phyloP scores from a whole-genome alignment of 2,797 vertebrate genomes.

The Lacerta viridis region DNA sequence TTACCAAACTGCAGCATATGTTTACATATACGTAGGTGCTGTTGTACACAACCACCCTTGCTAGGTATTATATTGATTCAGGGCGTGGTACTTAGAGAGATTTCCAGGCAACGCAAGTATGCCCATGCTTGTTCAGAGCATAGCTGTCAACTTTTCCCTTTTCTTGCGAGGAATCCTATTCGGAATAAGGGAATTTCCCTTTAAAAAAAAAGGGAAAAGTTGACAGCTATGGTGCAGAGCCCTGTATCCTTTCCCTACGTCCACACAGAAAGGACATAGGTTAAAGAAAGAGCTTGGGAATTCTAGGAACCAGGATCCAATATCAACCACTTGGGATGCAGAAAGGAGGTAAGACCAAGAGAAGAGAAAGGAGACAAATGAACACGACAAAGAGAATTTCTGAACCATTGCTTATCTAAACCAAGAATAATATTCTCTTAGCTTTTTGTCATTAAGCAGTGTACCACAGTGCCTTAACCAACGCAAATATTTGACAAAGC shows the following conservation, averaged over 20 bases:
- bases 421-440: slow-evolving; percentile 18
- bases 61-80: background rate
- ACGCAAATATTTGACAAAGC: slow-evolving; percentile 35
- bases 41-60: background rate
- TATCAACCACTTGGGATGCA: no score
- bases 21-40: background rate
- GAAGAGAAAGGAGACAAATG: background rate
- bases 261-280: background rate
- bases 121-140: background rate
- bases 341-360: background rate
- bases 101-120: background rate
- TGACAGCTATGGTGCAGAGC: background rate
- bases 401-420: background rate
- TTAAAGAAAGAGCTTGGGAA: background rate
- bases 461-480: slow-evolving; percentile 24
- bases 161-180: no score
- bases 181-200: no score
- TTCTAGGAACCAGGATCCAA: background rate
- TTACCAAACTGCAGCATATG: background rate
- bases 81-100: background rate
- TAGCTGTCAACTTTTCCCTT: no score
- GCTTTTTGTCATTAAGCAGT: slow-evolving; percentile 22
- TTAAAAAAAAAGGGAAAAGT: no score
- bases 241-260: background rate
- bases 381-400: background rate